Conservation (phyloP, 2,888 invertebrate genomes). For the Agonopterix arenella region DNA sequence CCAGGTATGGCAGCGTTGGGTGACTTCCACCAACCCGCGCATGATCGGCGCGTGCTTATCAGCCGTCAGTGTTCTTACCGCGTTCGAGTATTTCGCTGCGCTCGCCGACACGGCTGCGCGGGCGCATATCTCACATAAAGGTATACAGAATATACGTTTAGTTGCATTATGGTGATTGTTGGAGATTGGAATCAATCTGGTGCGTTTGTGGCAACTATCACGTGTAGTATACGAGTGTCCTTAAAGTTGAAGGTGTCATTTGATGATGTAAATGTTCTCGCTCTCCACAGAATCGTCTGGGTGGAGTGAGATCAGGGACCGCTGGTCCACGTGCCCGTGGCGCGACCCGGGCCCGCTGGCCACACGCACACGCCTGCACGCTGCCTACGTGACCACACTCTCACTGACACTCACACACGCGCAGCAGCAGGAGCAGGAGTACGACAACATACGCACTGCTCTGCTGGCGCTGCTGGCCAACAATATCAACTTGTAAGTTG, state of each 20-base stretch:
- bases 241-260: too few species aligned
- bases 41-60: conserved; percentile 22
- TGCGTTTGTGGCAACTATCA: too few species aligned
- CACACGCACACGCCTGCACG: conserved; percentile 29
- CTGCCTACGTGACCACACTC: conserved; percentile 37
- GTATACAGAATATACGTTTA: conserved; percentile 27
- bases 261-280: not conserved
- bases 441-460: conserved; percentile 7
- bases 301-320: conserved; percentile 29
- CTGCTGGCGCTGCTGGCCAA: conserved; percentile 24
- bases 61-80: conserved; percentile 34
- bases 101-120: conserved; percentile 36
- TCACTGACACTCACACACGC: conserved; percentile 1
- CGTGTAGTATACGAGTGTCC: too few species aligned
- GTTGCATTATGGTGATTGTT: too few species aligned
- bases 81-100: conserved; percentile 36
- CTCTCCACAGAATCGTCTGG: conserved; percentile 18
- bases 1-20: conserved; percentile 46
- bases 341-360: conserved; percentile 19
- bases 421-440: not conserved
- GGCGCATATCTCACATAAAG: conserved; percentile 23
- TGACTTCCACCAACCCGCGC: conserved; percentile 11
- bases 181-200: too few species aligned
- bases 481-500: conserved; percentile 43
- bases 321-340: conserved; percentile 32